These are phyloP conservation scores for Virgularia gustaviana DNA, from an alignment of 92 coral and sea anemone species.

Conservation along the genomic window DNA sequence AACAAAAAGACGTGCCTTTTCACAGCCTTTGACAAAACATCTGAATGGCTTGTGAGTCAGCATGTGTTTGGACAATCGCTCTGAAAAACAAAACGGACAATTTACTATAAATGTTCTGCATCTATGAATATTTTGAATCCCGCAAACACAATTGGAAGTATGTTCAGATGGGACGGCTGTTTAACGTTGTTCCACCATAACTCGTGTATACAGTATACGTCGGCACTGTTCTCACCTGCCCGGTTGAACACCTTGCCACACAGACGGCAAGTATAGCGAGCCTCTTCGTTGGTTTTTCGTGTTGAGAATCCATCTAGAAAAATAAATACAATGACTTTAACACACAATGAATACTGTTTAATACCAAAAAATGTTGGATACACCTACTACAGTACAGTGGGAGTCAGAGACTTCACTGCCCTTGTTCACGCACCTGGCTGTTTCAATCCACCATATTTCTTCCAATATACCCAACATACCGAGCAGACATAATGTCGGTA, in stretches of 20 bases:
- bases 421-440: slow-evolving; percentile 69
- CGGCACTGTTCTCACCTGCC: too few relatives aligned
- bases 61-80: slow-evolving; percentile 94
- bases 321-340: slow-evolving; percentile 5
- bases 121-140: too few relatives aligned
- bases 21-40: slow-evolving; percentile 83
- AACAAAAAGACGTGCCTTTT: slow-evolving; percentile 58
- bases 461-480: slow-evolving; percentile 99
- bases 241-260: slow-evolving; percentile 98
- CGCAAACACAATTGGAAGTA: too few relatives aligned
- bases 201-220: too few relatives aligned
- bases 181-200: too few relatives aligned
- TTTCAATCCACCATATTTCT: slow-evolving; percentile 95
- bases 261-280: slow-evolving; percentile 89
- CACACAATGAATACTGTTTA: background rate
- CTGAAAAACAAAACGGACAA: slow-evolving; percentile 41
- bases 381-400: background rate
- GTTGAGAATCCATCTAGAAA: slow-evolving; percentile 90
- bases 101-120: background rate
- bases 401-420: background rate
- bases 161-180: too few relatives aligned
- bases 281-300: slow-evolving; percentile 75
- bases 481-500: slow-evolving; percentile 94
- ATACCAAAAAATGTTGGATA: background rate
- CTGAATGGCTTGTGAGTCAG: slow-evolving; percentile 88